Percentiles rank a stretch among this genome's conserved stretches.
Conservation (phyloP, 1,140 invertebrate species). For the Pectinophora gossypiella region DNA sequence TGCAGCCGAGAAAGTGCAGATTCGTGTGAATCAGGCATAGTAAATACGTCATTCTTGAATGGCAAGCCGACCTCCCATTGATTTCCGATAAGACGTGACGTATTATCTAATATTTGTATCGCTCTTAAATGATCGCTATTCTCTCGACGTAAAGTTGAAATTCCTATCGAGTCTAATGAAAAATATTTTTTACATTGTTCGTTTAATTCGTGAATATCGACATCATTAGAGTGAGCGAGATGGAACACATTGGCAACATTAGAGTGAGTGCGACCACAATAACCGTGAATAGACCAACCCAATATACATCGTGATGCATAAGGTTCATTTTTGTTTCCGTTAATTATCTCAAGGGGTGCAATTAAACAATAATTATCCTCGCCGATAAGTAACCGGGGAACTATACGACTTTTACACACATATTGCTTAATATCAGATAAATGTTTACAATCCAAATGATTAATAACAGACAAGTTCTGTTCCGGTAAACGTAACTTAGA, state of each 20-base stretch:
- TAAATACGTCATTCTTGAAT: not conserved
- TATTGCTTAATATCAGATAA: not conserved
- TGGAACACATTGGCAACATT: too few relatives aligned
- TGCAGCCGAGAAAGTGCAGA: not conserved
- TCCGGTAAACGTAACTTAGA: not conserved
- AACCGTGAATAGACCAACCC: not conserved
- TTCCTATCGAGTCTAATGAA: conserved; percentile 19
- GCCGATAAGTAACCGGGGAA: not conserved
- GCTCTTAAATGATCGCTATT: not conserved
- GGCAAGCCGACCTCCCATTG: conserved; percentile 1
- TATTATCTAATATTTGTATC: not conserved
- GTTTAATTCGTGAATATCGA: conserved; percentile 4
- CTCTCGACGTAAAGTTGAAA: conserved; percentile 7
- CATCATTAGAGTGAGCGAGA: not conserved
- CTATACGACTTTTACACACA: not conserved
- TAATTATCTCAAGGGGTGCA: not conserved
- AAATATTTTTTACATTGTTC: conserved; percentile 11
- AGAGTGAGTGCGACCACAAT: not conserved
- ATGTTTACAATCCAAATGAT: not conserved
- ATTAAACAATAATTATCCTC: conserved; percentile 1
- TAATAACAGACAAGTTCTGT: not conserved
- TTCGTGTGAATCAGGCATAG: not conserved
- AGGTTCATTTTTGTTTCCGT: not conserved
- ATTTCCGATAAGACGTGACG: not conserved
- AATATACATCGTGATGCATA: not conserved